Evolutionary conservation across 2,888 invertebrate species (phyloP), one percentile per base, ranked within the genome.

Genomic region (Eilema caniola): DNA sequence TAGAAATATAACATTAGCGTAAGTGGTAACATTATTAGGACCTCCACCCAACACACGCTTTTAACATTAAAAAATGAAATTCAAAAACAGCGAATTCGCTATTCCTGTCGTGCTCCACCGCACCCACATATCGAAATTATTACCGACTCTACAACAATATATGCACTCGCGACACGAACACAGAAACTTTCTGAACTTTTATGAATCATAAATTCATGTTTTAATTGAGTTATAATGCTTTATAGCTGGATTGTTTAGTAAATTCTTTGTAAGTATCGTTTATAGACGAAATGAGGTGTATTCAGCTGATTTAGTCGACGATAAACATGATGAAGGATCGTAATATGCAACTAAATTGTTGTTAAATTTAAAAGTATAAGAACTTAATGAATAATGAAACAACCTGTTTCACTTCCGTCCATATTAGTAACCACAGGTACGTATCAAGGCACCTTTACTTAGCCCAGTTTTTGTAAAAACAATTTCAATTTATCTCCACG

Each of bases 401-500:
- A 47, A 11, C 23, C 60, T n/a, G 37, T 24, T 12, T 53, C 25
- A 23, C 57, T 56, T 28, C 16, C 28, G 16, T 41, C 14, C 12
- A n/a, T n/a, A 28, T 61, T 61, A 61, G n/a, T 11, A 66, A 28
- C 23, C 23, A 37, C 56, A 66, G 41, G 56, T 61, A 76, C 80
- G 67, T 70, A 77, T 73, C 53, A 73, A 66, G 69, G 41, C 62
- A 37, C 12, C 25, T 61, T 72, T 77, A 74, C 72, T 77, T 74
- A 70, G 64, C 37, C 66, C 62, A 72, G 73, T 62, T 71, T 74
- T 65, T 56, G 62, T 73, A 71, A 77, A 88, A 87, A 86, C 85
- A 86, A 83, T 87, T 87, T 88, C 85, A 88, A 88, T 88, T 86
- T 89, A 82, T 83, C 75, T 82, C 83, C 83, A 82, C 85, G 76